A percentile compares a stretch with the other conserved stretches of the same genome.
Evolutionary conservation across 1,140 invertebrate genomes (phyloP).

Genomic region (Lamellibrachia luymesi): DNA sequence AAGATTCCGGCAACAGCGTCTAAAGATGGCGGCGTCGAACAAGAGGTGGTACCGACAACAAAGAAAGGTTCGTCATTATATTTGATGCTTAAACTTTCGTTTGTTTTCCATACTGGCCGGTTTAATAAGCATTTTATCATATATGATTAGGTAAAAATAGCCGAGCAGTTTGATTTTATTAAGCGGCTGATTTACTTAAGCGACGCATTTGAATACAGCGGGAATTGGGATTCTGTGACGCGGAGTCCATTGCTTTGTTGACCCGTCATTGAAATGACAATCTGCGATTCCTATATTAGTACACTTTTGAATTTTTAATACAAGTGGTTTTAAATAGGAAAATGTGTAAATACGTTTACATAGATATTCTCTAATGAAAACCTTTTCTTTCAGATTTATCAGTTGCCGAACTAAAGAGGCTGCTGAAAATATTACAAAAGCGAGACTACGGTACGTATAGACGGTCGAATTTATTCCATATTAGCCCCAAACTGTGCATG

Average conservation of each 20-base stretch:
- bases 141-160: neutral
- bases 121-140: neutral
- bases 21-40: neutral
- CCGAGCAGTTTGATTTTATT: neutral
- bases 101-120: too few relatives aligned
- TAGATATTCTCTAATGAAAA: neutral
- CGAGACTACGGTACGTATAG: neutral
- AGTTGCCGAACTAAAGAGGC: neutral
- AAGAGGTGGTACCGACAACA: neutral
- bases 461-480: neutral
- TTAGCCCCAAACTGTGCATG: too few relatives aligned
- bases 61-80: neutral
- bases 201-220: too few relatives aligned
- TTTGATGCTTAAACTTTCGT: neutral
- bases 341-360: neutral
- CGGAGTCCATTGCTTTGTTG: too few relatives aligned
- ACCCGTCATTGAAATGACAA: neutral
- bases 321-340: too few relatives aligned
- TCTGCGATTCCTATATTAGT: neutral
- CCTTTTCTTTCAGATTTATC: neutral
- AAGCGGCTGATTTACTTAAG: too few relatives aligned
- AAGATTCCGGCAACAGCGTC: neutral
- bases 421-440: conserved; percentile 5
- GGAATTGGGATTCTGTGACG: too few relatives aligned
- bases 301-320: neutral